phyloP scores from a whole-genome alignment of 2,888 invertebrate genomes.

The Amblyjoppa proteus region DNA sequence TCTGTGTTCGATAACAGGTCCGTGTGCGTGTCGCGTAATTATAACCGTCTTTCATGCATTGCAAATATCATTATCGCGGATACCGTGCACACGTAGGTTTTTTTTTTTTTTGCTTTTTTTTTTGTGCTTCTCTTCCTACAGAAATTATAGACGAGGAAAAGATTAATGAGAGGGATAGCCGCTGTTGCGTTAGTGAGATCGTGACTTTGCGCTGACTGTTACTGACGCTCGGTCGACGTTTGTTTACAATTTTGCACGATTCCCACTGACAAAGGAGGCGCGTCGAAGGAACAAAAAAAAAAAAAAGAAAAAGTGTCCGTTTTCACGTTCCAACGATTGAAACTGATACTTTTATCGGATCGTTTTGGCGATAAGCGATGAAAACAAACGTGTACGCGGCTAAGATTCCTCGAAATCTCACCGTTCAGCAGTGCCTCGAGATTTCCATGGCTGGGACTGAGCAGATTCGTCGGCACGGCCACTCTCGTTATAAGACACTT shows the following conservation, averaged over 20 bases:
- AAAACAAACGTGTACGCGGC: no score
- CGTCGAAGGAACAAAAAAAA: no score
- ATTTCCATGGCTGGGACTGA: slow-evolving; percentile 85
- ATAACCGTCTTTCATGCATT: slow-evolving; percentile 26
- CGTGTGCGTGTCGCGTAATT: slow-evolving; percentile 14
- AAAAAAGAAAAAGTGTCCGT: no score
- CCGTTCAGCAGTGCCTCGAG: slow-evolving; percentile 84
- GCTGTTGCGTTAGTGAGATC: background rate
- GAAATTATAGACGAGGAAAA: background rate
- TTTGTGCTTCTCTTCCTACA: background rate
- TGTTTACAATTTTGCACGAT: slow-evolving; percentile 37
- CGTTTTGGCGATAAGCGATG: no score
- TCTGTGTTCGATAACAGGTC: slow-evolving; percentile 1
- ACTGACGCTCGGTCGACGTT: background rate
- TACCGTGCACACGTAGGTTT: background rate
- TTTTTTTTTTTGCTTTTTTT: slow-evolving; percentile 12
- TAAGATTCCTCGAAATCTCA: slow-evolving; percentile 62
- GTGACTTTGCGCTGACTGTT: slow-evolving; percentile 11
- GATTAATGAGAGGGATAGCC: slow-evolving; percentile 10
- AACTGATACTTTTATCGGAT: background rate
- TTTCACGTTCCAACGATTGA: background rate
- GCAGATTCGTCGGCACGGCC: slow-evolving; percentile 82
- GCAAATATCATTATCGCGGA: slow-evolving; percentile 24
- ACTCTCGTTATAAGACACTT: slow-evolving; percentile 88
- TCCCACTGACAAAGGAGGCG: background rate